Percentiles rank a stretch among this genome's conserved stretches.
These are phyloP conservation scores for Aratinga solstitialis DNA, from an alignment of 2,797 vertebrate species.

Conservation along the genomic window DNA sequence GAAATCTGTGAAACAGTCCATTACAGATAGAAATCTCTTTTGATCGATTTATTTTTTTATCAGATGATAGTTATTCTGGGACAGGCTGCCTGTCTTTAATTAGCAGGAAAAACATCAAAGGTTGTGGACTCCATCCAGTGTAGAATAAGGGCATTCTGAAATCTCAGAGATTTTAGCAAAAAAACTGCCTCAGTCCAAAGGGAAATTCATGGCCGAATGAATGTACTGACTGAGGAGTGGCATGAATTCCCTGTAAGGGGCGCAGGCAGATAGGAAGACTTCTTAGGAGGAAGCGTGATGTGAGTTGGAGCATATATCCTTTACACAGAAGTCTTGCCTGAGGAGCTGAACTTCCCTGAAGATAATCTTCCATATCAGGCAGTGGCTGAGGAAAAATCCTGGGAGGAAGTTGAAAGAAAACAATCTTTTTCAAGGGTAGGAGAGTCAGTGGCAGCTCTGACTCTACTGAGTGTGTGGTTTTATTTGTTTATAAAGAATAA, in stretches of 20 bases:
- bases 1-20: not conserved
- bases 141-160: not conserved
- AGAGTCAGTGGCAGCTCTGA: not conserved
- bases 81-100: constrained; percentile 51
- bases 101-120: constrained; percentile 50
- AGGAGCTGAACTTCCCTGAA: constrained; percentile 4
- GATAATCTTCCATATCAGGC: not conserved
- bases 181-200: not conserved
- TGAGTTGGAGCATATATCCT: not conserved
- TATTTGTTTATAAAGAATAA: not conserved
- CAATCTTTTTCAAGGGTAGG: not conserved
- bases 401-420: not conserved
- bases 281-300: not conserved
- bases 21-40: constrained; percentile 45
- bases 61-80: constrained; percentile 18
- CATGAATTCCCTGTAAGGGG: rapidly evolving
- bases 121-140: not conserved
- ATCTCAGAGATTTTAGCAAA: not conserved
- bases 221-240: not conserved
- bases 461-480: not conserved
- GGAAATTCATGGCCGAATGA: not conserved
- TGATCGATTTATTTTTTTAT: constrained; percentile 48
- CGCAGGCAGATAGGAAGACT: not conserved
- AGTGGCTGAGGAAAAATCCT: not conserved
- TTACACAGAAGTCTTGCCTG: not conserved